Conservation (phyloP, 2,888 invertebrate species). For the Tetrapedia diversipes region DNA sequence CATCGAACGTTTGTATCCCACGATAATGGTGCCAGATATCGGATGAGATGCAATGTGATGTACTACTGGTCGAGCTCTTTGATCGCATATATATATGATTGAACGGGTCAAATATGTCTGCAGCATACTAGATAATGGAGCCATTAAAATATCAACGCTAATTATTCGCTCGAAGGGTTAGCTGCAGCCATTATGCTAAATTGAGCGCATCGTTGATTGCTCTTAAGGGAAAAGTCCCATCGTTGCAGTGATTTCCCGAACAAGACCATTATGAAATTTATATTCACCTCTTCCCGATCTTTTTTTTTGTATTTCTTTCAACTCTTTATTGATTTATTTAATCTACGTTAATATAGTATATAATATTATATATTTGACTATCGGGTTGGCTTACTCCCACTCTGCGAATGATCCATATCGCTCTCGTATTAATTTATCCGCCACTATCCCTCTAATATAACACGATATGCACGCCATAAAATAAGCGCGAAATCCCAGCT, state of each 20-base stretch:
- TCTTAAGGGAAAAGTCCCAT: not conserved
- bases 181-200: slow-evolving; percentile 24
- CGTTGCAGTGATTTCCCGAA: not conserved
- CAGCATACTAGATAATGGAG: slow-evolving; percentile 46
- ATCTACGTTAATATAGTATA: too few species aligned
- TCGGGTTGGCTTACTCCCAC: too few species aligned
- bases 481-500: too few species aligned
- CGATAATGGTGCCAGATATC: slow-evolving; percentile 41
- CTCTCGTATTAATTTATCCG: too few species aligned
- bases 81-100: slow-evolving; percentile 33
- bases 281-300: not conserved
- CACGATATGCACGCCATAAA: too few species aligned
- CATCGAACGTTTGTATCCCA: slow-evolving; percentile 37
- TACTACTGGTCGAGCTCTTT: slow-evolving; percentile 29
- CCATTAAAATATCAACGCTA: slow-evolving; percentile 58
- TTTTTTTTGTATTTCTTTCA: not conserved
- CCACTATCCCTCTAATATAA: too few species aligned
- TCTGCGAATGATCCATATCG: too few species aligned
- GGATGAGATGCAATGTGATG: slow-evolving; percentile 33
- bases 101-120: slow-evolving; percentile 25
- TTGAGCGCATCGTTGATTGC: slow-evolving; percentile 24
- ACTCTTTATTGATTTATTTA: too few species aligned
- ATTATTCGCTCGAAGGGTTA: slow-evolving; percentile 33
- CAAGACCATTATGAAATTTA: not conserved
- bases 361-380: too few species aligned